phyloP scores from a whole-genome alignment of 2,113 vertebrate genomes.

The Clarias macrocephalus region DNA sequence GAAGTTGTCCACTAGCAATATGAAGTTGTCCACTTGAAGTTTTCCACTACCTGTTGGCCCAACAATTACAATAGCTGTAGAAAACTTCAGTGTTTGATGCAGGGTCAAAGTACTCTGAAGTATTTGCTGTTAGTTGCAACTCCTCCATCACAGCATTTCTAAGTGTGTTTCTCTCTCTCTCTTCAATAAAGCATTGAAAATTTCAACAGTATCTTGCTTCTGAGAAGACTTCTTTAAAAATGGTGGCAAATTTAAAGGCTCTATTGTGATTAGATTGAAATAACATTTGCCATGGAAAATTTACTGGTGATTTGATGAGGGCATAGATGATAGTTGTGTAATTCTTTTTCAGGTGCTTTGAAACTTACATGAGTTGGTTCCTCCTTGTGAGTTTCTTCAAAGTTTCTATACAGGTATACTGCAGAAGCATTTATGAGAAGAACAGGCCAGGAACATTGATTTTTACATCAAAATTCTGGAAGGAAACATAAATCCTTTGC shows the following conservation, averaged over 20 bases:
- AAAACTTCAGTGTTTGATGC: slow-evolving; percentile 68
- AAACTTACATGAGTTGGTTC: slow-evolving; percentile 21
- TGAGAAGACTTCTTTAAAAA: slow-evolving; percentile 76
- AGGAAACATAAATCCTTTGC: slow-evolving; percentile 68
- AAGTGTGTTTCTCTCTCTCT: slow-evolving; percentile 55
- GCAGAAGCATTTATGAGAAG: slow-evolving; percentile 69
- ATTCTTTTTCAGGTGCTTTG: slow-evolving; percentile 5
- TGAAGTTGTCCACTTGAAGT: too few relatives aligned
- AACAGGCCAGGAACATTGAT: slow-evolving; percentile 61
- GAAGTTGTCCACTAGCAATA: too few relatives aligned
- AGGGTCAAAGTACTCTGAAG: slow-evolving; percentile 67
- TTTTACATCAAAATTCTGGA: slow-evolving; percentile 53
- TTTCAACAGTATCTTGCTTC: slow-evolving; percentile 50
- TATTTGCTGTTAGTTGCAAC: slow-evolving; percentile 63
- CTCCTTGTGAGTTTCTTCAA: slow-evolving; percentile 23
- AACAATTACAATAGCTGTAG: slow-evolving; percentile 72
- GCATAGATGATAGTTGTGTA: slow-evolving; percentile 10
- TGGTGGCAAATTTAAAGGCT: slow-evolving; percentile 58
- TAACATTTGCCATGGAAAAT: slow-evolving; percentile 37
- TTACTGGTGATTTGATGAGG: slow-evolving; percentile 6
- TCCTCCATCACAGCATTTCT: slow-evolving; percentile 65
- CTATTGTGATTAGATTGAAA: slow-evolving; percentile 58
- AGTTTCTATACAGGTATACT: slow-evolving; percentile 35
- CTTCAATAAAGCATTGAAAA: slow-evolving; percentile 53
- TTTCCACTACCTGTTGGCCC: slow-evolving; percentile 83